A percentile compares a stretch with the other conserved stretches of the same genome.
phyloP scores from a whole-genome alignment of 1,140 invertebrate species.

The Pissodes strobi region DNA sequence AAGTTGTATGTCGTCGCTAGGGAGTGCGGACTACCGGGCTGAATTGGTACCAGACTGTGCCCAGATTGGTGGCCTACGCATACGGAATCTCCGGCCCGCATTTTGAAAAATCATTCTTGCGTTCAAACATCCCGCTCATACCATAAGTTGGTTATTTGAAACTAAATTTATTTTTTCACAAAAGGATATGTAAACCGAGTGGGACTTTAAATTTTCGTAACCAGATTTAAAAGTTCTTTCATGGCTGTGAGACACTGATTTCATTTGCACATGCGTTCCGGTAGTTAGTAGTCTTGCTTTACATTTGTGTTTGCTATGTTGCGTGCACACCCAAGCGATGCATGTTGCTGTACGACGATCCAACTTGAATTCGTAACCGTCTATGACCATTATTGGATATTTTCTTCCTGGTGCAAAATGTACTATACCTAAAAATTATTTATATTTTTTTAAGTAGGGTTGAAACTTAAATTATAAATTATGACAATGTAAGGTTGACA shows the following conservation, averaged over 20 bases:
- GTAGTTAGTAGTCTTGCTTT: slow-evolving; percentile 16
- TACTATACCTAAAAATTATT: slow-evolving; percentile 18
- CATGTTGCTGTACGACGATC: background rate
- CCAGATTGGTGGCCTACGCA: no score
- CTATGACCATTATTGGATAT: slow-evolving; percentile 28
- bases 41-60: no score
- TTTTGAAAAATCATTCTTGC: no score
- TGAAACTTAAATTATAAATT: no score
- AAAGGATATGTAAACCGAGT: background rate
- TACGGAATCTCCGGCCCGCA: no score
- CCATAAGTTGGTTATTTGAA: no score
- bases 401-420: slow-evolving; percentile 22
- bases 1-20: no score
- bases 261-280: slow-evolving; percentile 15
- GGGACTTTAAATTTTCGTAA: background rate
- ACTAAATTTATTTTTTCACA: background rate
- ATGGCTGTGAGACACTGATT: slow-evolving; percentile 16
- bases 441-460: no score
- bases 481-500: no score
- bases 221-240: slow-evolving; percentile 17
- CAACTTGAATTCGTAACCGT: slow-evolving; percentile 26
- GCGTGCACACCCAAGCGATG: slow-evolving; percentile 3
- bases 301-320: slow-evolving; percentile 16
- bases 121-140: no score
- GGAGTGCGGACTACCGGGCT: no score